Base-by-base conservation (phyloP, 1,140 invertebrate species). In the Drosophila asahinai region DNA sequence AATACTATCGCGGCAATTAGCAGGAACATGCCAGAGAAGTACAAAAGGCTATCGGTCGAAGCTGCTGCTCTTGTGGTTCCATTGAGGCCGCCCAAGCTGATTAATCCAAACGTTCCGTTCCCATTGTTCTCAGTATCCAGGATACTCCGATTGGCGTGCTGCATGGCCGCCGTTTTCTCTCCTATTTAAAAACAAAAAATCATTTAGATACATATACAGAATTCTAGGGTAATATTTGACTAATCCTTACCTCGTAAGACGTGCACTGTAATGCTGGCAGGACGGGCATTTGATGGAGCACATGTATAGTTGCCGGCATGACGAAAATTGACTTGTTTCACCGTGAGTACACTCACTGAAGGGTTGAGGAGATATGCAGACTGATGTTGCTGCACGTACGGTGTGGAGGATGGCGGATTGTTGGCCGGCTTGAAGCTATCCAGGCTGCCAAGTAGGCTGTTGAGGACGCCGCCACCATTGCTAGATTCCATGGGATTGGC, bases 251-350 rank as follows among this genome's bases (percentile, higher is more conserved):
- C 94, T 91, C 94, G 93, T 22, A 94, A 83, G 1, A 96, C 95
- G 81, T 96, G 96, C 4, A 96, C 96, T 77, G 95, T 95, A 68
- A 96, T 95, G 70, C 94, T 95, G 17, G 95, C 94, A 22, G 95
- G 94, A 47, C 94, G 94, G 2, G 96, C 95, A 84, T 96, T 96
- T 57, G 95, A 95, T 17, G 96, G 96, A 42, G 94, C 94, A 92
- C 96, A 96, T 3, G 96, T 96, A 71, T 96, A 96, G 78, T 96
- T 96, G 9, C 95, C 95, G 17, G 94, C 92, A 79, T 94, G 94
- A 30, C 91, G 92, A 66, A 93, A 93, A 61, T 84, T 80, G 6
- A 93, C 92, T 47, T 92, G 79, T 33, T 92, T 82, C 15, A 93
- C 91, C 7, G 83, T 92, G 6, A 93, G 80, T 0, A 92, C 77